A percentile compares a stretch with the other conserved stretches of the same genome.
phyloP scores from a whole-genome alignment of 2,797 vertebrate genomes.

The Mus caroli region DNA sequence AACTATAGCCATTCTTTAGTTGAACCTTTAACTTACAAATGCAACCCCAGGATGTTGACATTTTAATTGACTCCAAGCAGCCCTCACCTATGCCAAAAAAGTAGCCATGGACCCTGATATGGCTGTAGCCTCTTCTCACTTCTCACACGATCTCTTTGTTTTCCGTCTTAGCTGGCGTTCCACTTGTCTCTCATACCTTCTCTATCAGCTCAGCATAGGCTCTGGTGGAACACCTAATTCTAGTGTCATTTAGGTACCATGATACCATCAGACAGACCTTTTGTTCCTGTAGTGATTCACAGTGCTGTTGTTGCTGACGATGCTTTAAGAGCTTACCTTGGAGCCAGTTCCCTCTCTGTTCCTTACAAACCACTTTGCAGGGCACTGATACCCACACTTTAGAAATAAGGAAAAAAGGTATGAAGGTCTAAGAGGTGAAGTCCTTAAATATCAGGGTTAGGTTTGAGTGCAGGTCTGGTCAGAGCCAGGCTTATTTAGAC shows the following conservation, averaged over 20 bases:
- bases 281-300: not conserved
- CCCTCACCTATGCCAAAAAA: not conserved
- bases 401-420: not conserved
- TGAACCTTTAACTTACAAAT: not conserved
- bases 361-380: not conserved
- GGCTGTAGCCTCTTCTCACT: not conserved
- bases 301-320: not conserved
- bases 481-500: not conserved
- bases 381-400: not conserved
- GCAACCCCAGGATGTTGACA: constrained; percentile 10
- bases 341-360: not conserved
- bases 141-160: constrained; percentile 20
- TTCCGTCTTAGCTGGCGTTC: not conserved
- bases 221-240: not conserved
- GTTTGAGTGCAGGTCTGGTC: constrained; percentile 5
- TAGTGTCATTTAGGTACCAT: not conserved
- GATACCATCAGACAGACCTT: not conserved
- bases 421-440: not conserved
- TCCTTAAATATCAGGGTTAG: constrained; percentile 6
- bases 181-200: not conserved
- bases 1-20: not conserved
- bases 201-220: not conserved
- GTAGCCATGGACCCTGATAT: not conserved
- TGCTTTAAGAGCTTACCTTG: not conserved
- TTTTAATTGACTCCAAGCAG: not conserved